Conservation (phyloP, 2,888 invertebrate species). For the Synanthedon andrenaeformis region DNA sequence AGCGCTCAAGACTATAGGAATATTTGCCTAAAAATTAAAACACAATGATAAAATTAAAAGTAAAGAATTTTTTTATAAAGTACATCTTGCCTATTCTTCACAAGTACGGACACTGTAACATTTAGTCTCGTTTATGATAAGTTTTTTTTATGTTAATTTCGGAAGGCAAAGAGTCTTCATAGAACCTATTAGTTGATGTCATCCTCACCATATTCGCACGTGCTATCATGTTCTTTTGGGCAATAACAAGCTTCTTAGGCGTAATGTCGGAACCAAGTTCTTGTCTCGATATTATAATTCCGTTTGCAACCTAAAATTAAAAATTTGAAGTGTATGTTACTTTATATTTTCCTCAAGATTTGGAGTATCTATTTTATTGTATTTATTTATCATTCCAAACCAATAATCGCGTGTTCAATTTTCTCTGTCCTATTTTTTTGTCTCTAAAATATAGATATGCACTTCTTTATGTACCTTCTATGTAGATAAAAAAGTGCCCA, state of each 20-base stretch:
- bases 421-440: too few relatives aligned
- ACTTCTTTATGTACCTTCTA: too few relatives aligned
- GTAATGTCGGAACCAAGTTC: constrained; percentile 61
- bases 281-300: constrained; percentile 76
- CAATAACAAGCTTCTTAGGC: constrained; percentile 61
- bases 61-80: neutral
- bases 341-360: neutral
- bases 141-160: too few relatives aligned
- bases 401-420: too few relatives aligned
- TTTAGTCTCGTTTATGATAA: too few relatives aligned
- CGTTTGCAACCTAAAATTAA: constrained; percentile 61
- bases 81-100: neutral
- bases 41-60: neutral
- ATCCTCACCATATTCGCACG: constrained; percentile 46
- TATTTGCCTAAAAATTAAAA: constrained; percentile 31
- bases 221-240: constrained; percentile 67
- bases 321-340: neutral
- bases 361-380: neutral
- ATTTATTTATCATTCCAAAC: neutral
- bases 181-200: too few relatives aligned
- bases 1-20: constrained; percentile 41
- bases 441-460: too few relatives aligned
- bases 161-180: too few relatives aligned
- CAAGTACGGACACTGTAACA: neutral
- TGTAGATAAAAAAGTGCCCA: too few relatives aligned